Evolutionary conservation across 1,140 invertebrate genomes (phyloP), one percentile per base, ranked within the genome.

Genomic region (Chrysomallon squamiferum): DNA sequence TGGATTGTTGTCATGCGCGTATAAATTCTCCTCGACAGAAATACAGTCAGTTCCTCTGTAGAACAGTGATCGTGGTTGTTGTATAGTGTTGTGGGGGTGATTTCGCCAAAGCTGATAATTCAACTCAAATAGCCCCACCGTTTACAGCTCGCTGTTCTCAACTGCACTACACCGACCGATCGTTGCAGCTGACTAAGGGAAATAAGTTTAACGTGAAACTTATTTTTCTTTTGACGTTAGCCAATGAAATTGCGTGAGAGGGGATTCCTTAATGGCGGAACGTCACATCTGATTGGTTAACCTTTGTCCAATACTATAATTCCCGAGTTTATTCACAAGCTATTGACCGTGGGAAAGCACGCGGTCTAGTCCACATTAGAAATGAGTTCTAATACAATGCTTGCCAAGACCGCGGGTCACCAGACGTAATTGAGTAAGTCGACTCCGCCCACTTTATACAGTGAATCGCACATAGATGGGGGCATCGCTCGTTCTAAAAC

Each of bases 301-400:
- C 50, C 50, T 54, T 54, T 54, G 50, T 54, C 50, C 50, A 54
- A 54, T 54, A 54, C 22, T 54, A 30, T 54, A 54, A 54, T 54
- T 27, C 50, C 29, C 22, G 50, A 20, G 50, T 54, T 54, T 54
- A 54, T 54, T 54, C 50, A 54, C 50, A 54, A 54, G 50, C 50
- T 15, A 30, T 30, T 54, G 50, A 54, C 50, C 50, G 50, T 54
- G 50, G 50, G 50, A 54, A 54, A 54, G 29, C n/a, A 25, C 29
- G 50, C 22, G 50, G 22, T 30, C 22, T 30, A 27, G 50, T 25
- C 50, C 29, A 27, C 50, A 30, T 15, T 22, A 25, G 22, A 13
- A 27, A 30, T 25, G 22, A 7, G 22, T 27, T 54, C 22, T 30
- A 27, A 30, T 25, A 54, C 50, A 54, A 20, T 27, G 25, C 29